Percentiles rank a stretch among this genome's conserved stretches.
phyloP scores from a whole-genome alignment of 2,797 vertebrate genomes.

The Bradypus variegatus region DNA sequence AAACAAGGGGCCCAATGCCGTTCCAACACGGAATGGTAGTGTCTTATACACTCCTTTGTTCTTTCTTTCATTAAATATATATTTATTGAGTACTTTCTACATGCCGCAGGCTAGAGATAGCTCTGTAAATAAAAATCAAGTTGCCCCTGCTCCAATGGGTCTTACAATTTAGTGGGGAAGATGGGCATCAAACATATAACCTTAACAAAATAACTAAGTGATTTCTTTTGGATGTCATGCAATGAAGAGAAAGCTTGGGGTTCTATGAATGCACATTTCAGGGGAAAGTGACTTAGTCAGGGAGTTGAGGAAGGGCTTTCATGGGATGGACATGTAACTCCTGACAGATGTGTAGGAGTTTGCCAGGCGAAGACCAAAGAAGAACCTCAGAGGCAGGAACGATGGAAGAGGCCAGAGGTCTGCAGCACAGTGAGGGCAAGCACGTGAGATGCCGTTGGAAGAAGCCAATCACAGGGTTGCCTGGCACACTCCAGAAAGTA shows the following conservation, averaged over 20 bases:
- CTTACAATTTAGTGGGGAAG: background rate
- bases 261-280: background rate
- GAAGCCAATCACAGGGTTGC: too few relatives aligned
- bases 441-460: background rate
- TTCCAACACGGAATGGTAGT: background rate
- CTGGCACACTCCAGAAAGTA: background rate
- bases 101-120: background rate
- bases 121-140: background rate
- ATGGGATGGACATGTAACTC: background rate
- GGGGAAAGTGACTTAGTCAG: background rate
- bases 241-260: background rate
- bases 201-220: background rate
- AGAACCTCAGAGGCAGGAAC: background rate
- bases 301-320: background rate
- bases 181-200: background rate
- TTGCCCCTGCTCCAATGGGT: background rate
- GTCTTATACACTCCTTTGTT: background rate
- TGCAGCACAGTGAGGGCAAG: background rate
- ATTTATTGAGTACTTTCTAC: constrained; percentile 8
- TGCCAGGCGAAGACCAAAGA: background rate
- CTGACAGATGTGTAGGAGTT: background rate
- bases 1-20: background rate
- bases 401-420: fast-evolving
- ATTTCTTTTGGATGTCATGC: background rate
- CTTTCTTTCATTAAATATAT: background rate